Conservation (phyloP, 2,797 vertebrate genomes). For the Sebastes ruberrimus region DNA sequence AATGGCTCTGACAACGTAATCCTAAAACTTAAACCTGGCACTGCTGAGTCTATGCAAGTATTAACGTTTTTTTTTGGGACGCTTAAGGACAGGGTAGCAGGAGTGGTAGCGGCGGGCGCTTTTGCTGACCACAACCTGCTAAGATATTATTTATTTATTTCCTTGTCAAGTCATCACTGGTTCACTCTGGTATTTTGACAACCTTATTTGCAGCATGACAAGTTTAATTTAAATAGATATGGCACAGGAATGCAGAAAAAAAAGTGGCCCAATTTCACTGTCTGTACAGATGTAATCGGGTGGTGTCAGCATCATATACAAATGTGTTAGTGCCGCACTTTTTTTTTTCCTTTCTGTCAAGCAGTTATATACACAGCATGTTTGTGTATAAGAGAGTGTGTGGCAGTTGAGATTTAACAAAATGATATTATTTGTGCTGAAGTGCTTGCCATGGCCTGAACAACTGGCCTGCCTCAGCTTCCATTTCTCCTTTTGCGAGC, state of each 20-base stretch:
- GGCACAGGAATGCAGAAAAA: slow-evolving; percentile 39
- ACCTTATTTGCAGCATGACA: slow-evolving; percentile 73
- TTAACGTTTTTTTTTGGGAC: slow-evolving; percentile 30
- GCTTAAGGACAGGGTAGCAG: not conserved
- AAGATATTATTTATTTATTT: slow-evolving; percentile 73
- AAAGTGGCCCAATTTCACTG: slow-evolving; percentile 53
- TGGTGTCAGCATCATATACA: slow-evolving; percentile 67
- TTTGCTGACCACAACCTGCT: slow-evolving; percentile 73
- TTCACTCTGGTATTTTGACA: slow-evolving; percentile 71
- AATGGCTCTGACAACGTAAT: slow-evolving; percentile 44
- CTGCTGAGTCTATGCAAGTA: slow-evolving; percentile 50
- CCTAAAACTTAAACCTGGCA: slow-evolving; percentile 40
- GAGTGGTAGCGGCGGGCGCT: slow-evolving; percentile 18
- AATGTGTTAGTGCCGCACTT: slow-evolving; percentile 64
- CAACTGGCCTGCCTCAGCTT: slow-evolving; percentile 7
- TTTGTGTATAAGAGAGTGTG: slow-evolving; percentile 16
- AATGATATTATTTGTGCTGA: slow-evolving; percentile 34
- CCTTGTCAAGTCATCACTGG: slow-evolving; percentile 55
- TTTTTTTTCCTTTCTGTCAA: slow-evolving; percentile 38
- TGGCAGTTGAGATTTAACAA: slow-evolving; percentile 31
- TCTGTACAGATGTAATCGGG: slow-evolving; percentile 64
- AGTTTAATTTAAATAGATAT: slow-evolving; percentile 77
- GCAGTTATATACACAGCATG: slow-evolving; percentile 30
- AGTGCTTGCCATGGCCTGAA: slow-evolving; percentile 7
- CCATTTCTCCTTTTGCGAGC: slow-evolving; percentile 18